phyloP scores from a whole-genome alignment of 2,888 invertebrate species.

The Hirtodrosophila duncani region DNA sequence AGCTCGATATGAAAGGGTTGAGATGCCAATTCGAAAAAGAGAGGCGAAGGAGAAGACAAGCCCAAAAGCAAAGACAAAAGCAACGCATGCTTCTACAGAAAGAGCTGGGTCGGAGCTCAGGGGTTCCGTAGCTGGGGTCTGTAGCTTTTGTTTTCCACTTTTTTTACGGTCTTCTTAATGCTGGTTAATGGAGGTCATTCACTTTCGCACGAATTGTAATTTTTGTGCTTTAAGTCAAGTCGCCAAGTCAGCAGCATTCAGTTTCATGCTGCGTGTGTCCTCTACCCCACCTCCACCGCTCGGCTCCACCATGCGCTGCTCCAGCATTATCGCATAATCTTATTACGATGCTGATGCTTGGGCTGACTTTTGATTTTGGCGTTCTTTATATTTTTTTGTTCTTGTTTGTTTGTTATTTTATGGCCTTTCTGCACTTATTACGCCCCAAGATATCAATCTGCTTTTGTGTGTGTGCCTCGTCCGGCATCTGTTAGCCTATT shows the following conservation, averaged over 20 bases:
- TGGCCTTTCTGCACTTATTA: constrained; percentile 54
- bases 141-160: background rate
- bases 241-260: constrained; percentile 41
- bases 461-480: constrained; percentile 3
- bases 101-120: no score
- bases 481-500: constrained; percentile 45
- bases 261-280: constrained; percentile 28
- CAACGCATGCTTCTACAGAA: constrained; percentile 41
- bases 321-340: constrained; percentile 47
- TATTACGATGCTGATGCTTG: constrained; percentile 50
- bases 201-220: constrained; percentile 78
- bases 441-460: constrained; percentile 42
- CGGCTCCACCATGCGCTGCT: constrained; percentile 2
- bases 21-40: constrained; percentile 42
- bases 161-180: constrained; percentile 59
- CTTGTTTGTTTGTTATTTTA: constrained; percentile 34
- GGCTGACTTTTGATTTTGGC: constrained; percentile 33
- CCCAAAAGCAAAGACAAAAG: background rate
- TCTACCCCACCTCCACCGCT: constrained; percentile 8
- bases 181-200: constrained; percentile 79
- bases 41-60: background rate
- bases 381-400: constrained; percentile 13
- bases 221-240: constrained; percentile 66
- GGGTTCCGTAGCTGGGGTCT: no score
- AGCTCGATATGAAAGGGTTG: constrained; percentile 55